phyloP scores from a whole-genome alignment of 2,113 vertebrate species.

The Cheirogaleus medius region DNA sequence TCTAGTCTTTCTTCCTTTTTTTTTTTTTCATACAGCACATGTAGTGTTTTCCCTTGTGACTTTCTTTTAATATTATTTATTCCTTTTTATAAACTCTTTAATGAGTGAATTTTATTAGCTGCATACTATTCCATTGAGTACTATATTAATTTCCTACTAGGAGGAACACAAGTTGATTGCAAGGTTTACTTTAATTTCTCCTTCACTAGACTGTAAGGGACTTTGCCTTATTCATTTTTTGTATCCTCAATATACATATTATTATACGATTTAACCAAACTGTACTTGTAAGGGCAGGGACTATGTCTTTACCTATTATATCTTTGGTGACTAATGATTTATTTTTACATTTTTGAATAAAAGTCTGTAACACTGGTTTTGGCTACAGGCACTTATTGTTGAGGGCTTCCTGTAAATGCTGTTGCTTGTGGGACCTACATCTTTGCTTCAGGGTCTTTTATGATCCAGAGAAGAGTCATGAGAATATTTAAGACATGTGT shows the following conservation, averaged over 20 bases:
- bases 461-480: background rate
- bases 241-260: background rate
- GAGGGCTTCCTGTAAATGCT: background rate
- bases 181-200: background rate
- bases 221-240: background rate
- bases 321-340: background rate
- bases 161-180: background rate
- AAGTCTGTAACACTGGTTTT: background rate
- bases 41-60: background rate
- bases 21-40: background rate
- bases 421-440: background rate
- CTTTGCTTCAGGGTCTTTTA: background rate
- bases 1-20: background rate
- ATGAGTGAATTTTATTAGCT: background rate
- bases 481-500: background rate
- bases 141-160: background rate
- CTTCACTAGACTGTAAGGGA: background rate
- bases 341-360: background rate
- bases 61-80: background rate
- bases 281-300: background rate
- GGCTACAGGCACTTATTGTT: background rate
- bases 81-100: background rate
- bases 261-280: background rate
- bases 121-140: background rate
- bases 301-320: background rate